Conservation (phyloP, 2,888 invertebrate genomes). For the Apamea sordens region DNA sequence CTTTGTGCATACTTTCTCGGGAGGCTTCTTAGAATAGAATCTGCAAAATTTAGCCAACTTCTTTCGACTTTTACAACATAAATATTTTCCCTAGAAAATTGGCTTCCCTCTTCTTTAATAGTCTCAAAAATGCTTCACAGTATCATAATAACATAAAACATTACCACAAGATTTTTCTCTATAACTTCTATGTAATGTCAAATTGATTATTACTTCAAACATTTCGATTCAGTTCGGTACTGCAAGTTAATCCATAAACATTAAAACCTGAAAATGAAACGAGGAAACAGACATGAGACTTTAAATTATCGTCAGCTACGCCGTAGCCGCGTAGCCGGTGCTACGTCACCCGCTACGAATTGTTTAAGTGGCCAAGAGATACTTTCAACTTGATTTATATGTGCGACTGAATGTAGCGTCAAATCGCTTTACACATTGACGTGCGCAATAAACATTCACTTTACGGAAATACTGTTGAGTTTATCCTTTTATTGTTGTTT, state of each 20-base stretch:
- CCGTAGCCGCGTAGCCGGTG: slow-evolving; percentile 52
- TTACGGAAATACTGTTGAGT: slow-evolving; percentile 2
- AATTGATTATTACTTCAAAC: background rate
- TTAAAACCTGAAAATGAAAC: slow-evolving; percentile 12
- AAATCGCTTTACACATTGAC: slow-evolving; percentile 1
- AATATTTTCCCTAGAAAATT: background rate
- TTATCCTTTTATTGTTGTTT: background rate
- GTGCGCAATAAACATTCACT: background rate
- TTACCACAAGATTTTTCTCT: background rate
- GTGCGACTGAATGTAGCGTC: slow-evolving; percentile 4
- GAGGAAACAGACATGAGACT: slow-evolving; percentile 21
- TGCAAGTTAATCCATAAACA: slow-evolving; percentile 9
- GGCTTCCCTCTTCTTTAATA: background rate
- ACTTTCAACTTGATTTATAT: slow-evolving; percentile 42
- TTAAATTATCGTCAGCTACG: slow-evolving; percentile 45
- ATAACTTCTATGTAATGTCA: background rate
- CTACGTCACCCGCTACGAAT: slow-evolving; percentile 51
- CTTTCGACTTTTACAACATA: background rate
- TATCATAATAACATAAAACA: background rate
- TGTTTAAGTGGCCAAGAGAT: slow-evolving; percentile 32
- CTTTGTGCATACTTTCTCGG: background rate
- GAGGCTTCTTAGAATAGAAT: background rate
- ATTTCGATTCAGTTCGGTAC: background rate
- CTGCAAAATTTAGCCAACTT: background rate
- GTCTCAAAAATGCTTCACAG: background rate